These are phyloP conservation scores for Orthosia cruda DNA, from an alignment of 2,888 invertebrate species.

Conservation along the genomic window DNA sequence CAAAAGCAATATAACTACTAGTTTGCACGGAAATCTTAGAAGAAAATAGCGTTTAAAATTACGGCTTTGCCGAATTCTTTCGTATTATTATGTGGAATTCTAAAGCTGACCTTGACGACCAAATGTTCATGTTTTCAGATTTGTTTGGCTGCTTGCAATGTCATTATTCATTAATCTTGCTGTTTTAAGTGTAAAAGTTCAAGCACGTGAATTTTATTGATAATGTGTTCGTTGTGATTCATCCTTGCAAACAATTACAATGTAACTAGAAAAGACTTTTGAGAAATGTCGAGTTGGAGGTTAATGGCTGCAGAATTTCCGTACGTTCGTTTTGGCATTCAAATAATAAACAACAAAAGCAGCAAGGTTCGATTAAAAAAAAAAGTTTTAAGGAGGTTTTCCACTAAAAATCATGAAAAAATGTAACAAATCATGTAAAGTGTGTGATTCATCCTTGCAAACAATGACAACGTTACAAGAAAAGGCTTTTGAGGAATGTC, in stretches of 20 bases:
- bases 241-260: conserved; percentile 8
- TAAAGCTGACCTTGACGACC: background rate
- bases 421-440: background rate
- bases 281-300: conserved; percentile 8
- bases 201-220: background rate
- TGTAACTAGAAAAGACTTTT: conserved; percentile 2
- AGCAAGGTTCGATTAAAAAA: too few species aligned
- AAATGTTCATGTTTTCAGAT: conserved; percentile 3
- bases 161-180: conserved; percentile 19
- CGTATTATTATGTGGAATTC: conserved; percentile 20
- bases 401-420: too few species aligned
- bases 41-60: conserved; percentile 29
- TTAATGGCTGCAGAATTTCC: background rate
- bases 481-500: conserved; percentile 4
- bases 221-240: conserved; percentile 4
- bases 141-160: conserved; percentile 11
- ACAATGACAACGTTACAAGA: conserved; percentile 2
- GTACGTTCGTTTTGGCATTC: too few species aligned
- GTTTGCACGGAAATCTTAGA: conserved; percentile 28
- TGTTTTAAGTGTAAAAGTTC: conserved; percentile 19
- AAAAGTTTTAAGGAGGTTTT: too few species aligned
- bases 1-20: conserved; percentile 8
- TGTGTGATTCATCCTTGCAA: conserved; percentile 12
- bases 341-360: too few species aligned
- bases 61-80: background rate